Evolutionary conservation across 2,888 invertebrate genomes (phyloP), one percentile per base, ranked within the genome.

Genomic region (Phortica magna): DNA sequence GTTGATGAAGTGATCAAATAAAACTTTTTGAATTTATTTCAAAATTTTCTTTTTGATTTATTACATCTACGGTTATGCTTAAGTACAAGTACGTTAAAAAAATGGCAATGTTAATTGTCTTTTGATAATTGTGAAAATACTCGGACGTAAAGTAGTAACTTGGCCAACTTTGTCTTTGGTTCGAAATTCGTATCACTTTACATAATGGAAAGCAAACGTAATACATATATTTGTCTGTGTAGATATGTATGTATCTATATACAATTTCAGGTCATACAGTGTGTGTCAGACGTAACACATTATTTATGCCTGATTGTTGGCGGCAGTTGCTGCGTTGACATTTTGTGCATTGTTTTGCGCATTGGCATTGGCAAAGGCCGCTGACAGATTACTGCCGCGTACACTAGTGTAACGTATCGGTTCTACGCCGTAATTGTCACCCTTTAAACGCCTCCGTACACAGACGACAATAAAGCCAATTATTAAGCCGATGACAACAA

Each of bases 361-460:
- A 43, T 67, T 70, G 9, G 55, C n/a, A 53, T 71, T 42, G 10
- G 55, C 39, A 55, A 71, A 71, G 6, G 70, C 53, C 59, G 86
- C 91, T 2, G 91, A 91, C 67, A 89, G 80, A 79, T 91, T 91
- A 79, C 91, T 91, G 70, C 84, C 88, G 10, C 91, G 81, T 0
- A 91, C 90, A 48, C 91, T 91, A 55, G 91, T 91, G 72, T 91
- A 91, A 41, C 91, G 87, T 75, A 91, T 91, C 41, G 91, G 91
- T 43, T 91, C 90, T 0, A 89, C 87, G 1, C 91, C 91, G 19
- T 82, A 91, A 43, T 90, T 89, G 22, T 85, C 88, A 42, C 89
- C 88, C 83, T 91, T 90, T 76, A 91, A 84, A 12, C 91, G 86
- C 4, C 90, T 86, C 0, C 91, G 89, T 73, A 91, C 83, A 41